phyloP scores from a whole-genome alignment of 2,113 vertebrate genomes.

The Narcine bancroftii region DNA sequence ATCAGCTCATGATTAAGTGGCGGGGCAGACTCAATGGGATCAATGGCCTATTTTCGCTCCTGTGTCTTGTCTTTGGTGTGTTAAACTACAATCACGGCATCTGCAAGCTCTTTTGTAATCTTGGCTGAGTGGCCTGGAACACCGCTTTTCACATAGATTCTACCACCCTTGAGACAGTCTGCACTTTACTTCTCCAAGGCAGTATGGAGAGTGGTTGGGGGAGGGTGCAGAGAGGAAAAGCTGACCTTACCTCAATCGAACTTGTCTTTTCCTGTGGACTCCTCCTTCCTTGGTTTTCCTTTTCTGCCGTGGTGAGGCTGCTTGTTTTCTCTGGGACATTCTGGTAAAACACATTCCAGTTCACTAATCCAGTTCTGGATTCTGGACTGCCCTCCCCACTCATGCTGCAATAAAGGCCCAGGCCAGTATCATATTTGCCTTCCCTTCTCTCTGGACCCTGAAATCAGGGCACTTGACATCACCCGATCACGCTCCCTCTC shows the following conservation, averaged over 20 bases:
- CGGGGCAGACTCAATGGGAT: no score
- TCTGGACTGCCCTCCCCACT: background rate
- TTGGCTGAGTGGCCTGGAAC: no score
- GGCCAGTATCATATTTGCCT: background rate
- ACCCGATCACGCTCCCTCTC: background rate
- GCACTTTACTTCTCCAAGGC: background rate
- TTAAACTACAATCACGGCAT: no score
- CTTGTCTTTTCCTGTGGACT: background rate
- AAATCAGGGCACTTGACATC: background rate
- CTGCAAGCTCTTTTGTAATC: no score
- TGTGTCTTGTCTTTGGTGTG: no score
- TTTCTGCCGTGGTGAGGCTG: background rate
- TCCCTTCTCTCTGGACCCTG: background rate
- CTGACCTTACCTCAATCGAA: background rate
- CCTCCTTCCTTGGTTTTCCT: background rate
- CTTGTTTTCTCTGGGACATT: background rate
- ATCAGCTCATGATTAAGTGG: no score
- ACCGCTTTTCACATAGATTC: no score
- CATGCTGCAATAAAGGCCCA: background rate
- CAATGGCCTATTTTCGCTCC: no score
- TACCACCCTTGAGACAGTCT: no score
- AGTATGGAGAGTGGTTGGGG: background rate
- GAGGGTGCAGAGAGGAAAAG: background rate
- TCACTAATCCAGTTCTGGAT: background rate
- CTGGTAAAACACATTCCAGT: background rate